Conservation (phyloP, 2,797 vertebrate species). For the Sciaenops ocellatus region DNA sequence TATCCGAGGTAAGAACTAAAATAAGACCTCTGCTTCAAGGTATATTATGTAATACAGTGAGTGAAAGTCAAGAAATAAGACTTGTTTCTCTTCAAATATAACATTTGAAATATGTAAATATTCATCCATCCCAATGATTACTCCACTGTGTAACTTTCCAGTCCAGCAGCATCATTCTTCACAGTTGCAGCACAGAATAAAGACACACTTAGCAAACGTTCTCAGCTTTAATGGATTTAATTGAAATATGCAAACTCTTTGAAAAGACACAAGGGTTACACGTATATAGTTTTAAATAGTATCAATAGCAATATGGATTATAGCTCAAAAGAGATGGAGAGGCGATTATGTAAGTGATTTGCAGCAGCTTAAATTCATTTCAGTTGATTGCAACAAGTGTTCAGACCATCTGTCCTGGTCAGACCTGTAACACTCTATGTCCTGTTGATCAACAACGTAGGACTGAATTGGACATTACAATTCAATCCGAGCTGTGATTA, state of each 20-base stretch:
- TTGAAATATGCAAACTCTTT: constrained; percentile 21
- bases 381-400: constrained; percentile 3
- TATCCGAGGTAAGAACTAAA: too few species aligned
- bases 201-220: constrained; percentile 28
- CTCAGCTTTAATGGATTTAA: constrained; percentile 46
- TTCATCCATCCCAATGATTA: background rate
- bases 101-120: background rate
- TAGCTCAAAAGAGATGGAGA: background rate
- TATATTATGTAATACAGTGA: background rate
- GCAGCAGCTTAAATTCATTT: constrained; percentile 31
- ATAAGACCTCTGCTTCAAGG: too few species aligned
- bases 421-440: constrained; percentile 16
- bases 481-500: constrained; percentile 15
- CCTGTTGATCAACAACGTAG: constrained; percentile 48
- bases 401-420: constrained; percentile 8
- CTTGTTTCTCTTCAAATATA: background rate
- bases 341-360: background rate
- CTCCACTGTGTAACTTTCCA: background rate
- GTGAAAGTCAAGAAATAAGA: background rate
- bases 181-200: background rate
- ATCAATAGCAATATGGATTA: constrained; percentile 29
- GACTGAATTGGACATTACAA: constrained; percentile 14
- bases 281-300: constrained; percentile 18
- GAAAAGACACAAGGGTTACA: constrained; percentile 24
- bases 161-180: background rate